Base-by-base conservation (phyloP, 2,888 invertebrate genomes). In the Mayetiola destructor region DNA sequence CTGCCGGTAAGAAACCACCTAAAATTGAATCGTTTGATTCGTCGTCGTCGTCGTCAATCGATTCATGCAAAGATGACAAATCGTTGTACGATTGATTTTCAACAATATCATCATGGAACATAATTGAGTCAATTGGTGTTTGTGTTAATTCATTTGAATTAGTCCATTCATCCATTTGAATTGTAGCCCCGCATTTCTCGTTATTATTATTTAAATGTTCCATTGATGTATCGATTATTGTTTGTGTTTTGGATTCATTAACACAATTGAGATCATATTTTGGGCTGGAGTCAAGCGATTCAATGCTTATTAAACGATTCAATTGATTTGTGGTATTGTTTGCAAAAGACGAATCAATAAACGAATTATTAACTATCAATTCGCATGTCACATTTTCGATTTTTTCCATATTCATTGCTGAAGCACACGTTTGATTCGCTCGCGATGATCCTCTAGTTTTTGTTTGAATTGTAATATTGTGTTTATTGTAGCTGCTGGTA, bases 401-500 rank as follows among this genome's bases (percentile, higher is more conserved):
- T n/a, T n/a, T n/a, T n/a, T 58, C 55, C 59, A 59, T 57, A 55
- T 58, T 61, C 2, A 62, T 61, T 14, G 62, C 61, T 12, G 64
- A 63, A 35, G 61, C 62, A 10, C 63, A 61, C 40, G 61, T 62
- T 20, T 62, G 61, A 66, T 81, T 80, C 64, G 80, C 81, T 66
- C 78, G 71, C 64, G n/a, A n/a, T n/a, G n/a, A n/a, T 80, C 76
- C 4, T 85, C 74, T 42, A 21, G 42, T 12, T 42, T 42, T 14
- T 42, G 21, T 27, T 42, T 10, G 12, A 37, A 37, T n/a, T 37
- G 5, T 12, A 5, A 37, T n/a, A n/a, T 16, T 12, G 14, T 37
- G 4, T 37, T 9, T 4, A 37, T 4, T 9, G 14, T 37, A n/a
- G 5, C 37, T n/a, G 5, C n/a, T 9, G 14, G 23, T 12, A 3